Conservation (phyloP, 2,113 vertebrate species). For the Mesoclemmys tuberculata region DNA sequence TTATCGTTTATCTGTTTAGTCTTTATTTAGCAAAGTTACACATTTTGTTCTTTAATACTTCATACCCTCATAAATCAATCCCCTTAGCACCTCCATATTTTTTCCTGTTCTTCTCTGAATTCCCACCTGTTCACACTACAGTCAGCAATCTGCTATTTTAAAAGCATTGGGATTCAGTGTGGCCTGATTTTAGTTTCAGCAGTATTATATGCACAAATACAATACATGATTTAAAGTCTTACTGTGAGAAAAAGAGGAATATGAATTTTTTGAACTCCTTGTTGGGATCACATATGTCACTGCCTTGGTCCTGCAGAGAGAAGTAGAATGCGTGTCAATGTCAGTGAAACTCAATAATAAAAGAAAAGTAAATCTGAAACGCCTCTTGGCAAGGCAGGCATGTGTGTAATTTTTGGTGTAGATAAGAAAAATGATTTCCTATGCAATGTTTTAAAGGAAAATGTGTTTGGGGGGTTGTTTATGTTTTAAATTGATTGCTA, state of each 20-base stretch:
- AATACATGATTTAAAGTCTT: neutral
- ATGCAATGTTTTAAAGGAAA: neutral
- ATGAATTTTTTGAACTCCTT: neutral
- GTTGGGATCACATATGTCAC: neutral
- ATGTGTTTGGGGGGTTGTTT: neutral
- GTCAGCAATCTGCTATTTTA: neutral
- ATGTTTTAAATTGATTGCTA: neutral
- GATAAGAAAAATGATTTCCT: conserved; percentile 2
- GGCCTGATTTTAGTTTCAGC: neutral
- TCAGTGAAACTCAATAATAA: conserved; percentile 10
- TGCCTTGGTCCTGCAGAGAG: neutral
- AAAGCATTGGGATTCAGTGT: neutral
- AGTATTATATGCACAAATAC: neutral
- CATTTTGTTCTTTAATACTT: neutral
- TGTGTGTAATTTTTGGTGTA: neutral
- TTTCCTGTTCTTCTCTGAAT: neutral
- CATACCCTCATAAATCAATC: neutral
- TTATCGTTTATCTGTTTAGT: neutral
- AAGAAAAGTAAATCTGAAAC: conserved; percentile 10
- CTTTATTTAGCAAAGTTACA: neutral
- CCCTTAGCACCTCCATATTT: neutral
- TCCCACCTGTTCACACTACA: neutral
- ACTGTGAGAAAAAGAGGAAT: neutral
- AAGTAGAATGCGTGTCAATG: neutral
- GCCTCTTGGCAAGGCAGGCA: neutral